Conservation (phyloP, 2,797 vertebrate species). For the Neosilurus hyrtlii region DNA sequence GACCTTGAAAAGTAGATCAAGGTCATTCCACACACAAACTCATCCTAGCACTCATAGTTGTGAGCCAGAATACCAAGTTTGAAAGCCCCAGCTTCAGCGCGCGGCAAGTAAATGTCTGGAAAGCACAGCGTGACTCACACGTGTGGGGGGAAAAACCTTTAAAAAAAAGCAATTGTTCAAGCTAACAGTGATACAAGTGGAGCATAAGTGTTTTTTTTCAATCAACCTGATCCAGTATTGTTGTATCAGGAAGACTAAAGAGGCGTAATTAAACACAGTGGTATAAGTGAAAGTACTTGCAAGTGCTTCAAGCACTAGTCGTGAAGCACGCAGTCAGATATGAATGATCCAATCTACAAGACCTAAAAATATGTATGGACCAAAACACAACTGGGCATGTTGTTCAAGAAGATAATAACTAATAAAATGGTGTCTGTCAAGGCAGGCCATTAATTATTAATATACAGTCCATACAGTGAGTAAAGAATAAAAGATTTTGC, state of each 20-base stretch:
- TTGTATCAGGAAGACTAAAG: conserved; percentile 4
- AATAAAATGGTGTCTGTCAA: background rate
- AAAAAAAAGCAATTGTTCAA: background rate
- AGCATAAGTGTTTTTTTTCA: conserved; percentile 7
- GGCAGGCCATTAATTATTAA: background rate
- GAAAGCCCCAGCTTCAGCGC: no score
- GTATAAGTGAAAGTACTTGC: background rate
- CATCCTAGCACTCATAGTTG: no score
- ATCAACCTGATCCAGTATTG: background rate
- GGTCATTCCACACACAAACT: no score
- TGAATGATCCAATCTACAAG: background rate
- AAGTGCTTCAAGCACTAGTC: background rate
- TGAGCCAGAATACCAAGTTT: no score
- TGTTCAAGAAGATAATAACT: background rate
- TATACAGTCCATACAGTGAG: background rate
- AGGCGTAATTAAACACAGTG: conserved; percentile 1
- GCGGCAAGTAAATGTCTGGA: no score
- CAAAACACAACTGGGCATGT: background rate
- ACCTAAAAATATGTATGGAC: background rate
- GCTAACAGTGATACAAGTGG: background rate
- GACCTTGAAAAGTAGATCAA: no score
- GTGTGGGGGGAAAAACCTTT: background rate
- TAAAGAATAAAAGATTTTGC: background rate
- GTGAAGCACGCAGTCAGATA: background rate
- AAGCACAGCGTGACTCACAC: background rate